Evolutionary conservation across 2,797 vertebrate genomes (phyloP).

Genomic region (Coracias cyanogaster): DNA sequence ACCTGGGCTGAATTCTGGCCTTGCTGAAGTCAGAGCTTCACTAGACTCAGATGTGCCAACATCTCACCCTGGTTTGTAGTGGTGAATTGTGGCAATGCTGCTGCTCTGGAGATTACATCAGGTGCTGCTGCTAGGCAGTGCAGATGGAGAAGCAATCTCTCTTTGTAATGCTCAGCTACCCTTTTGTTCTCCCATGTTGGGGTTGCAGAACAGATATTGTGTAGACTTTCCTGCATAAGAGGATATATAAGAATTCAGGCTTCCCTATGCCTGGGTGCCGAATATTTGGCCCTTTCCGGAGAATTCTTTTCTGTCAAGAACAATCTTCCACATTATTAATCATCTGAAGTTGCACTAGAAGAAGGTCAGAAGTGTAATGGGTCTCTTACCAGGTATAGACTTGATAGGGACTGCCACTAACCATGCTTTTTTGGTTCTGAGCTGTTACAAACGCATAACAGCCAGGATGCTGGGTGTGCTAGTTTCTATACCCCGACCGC

Average conservation of each 20-base stretch:
- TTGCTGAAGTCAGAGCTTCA: conserved; percentile 22
- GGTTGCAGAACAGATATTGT: neutral
- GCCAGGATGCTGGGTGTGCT: neutral
- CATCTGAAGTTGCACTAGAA: neutral
- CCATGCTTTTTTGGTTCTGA: neutral
- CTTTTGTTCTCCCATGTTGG: neutral
- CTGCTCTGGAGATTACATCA: conserved; percentile 46
- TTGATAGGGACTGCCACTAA: neutral
- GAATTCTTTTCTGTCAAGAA: neutral
- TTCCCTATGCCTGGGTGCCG: neutral
- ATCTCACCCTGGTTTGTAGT: conserved; percentile 3
- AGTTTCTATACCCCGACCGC: neutral
- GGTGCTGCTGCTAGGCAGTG: conserved; percentile 54
- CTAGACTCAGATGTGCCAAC: conserved; percentile 12
- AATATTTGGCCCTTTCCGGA: neutral
- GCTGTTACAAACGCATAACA: neutral
- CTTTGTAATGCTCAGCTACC: neutral
- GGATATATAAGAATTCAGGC: neutral
- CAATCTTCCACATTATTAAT: neutral
- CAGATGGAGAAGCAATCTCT: conserved; percentile 34
- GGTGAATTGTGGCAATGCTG: conserved; percentile 36
- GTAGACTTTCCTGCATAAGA: neutral
- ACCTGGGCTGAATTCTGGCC: conserved; percentile 28
- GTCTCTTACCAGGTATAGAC: neutral
- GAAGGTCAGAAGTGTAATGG: neutral